Evolutionary conservation across 2,888 invertebrate genomes (phyloP), one percentile per base, ranked within the genome.

Genomic region (Machimus atricapillus): DNA sequence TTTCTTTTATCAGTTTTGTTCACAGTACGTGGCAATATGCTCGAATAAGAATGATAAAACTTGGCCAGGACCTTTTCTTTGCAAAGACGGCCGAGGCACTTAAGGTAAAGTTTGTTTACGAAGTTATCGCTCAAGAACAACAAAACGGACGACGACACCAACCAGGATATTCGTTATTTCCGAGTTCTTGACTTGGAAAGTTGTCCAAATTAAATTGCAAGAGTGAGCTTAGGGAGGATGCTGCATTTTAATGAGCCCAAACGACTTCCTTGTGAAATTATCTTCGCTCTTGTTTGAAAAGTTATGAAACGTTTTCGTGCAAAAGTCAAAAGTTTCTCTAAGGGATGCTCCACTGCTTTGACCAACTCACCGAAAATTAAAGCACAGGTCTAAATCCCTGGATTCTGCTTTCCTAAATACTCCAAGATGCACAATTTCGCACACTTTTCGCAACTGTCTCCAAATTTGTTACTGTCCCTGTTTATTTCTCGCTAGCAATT

Each of bases 91-190:
- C 12, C 27, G 46, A 79, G 19, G 52, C 81, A 81, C 56, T 81
- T 81, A 81, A 81, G 81, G 81, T 81, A 81, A 56, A 81, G 81
- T 81, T 81, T 81, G 58, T 56, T 81, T 81, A 81, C 81, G 46
- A 81, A 81, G 81, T 81, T 81, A 56, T 56, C 27, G 27, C 12
- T 56, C 31, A 81, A 19, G 14, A 37, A 78, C 19, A 46, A 79
- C 79, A 52, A 43, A 46, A 79, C 52, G 52, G 52, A 52, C 52
- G 52, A 52, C 52, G 52, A 52, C 52, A 52, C n/a, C 52, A 52
- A 52, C 52, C n/a, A 19, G 52, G n/a, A 52, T 52, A 52, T 37
- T 52, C 27, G 81, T 81, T 81, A 56, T 81, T 56, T 81, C 81
- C 56, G 27, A 56, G 81, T n/a, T 58, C 56, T 81, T 56, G 46